These are phyloP conservation scores for Neopelma chrysocephalum DNA, from an alignment of 2,797 vertebrate species.

Conservation along the genomic window DNA sequence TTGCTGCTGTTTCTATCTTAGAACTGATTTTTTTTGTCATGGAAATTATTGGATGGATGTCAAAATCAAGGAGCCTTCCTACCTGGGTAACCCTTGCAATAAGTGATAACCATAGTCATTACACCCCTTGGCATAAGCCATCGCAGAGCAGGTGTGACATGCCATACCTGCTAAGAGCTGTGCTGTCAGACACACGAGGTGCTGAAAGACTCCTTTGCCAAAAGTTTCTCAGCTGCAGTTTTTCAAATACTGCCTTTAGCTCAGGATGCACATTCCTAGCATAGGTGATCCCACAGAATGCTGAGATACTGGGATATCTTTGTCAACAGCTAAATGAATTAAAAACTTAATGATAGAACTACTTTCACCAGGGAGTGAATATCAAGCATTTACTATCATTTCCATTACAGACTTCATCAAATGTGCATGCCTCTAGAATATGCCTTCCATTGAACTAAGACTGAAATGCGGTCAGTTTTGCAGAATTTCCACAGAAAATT, in stretches of 20 bases:
- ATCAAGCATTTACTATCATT: not conserved
- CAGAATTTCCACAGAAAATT: not conserved
- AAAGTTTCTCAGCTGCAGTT: not conserved
- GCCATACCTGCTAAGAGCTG: not conserved
- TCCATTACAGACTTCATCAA: not conserved
- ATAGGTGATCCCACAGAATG: not conserved
- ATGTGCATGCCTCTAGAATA: not conserved
- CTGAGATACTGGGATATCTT: not conserved
- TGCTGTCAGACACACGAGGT: not conserved
- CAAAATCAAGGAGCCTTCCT: not conserved
- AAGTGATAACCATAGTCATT: not conserved
- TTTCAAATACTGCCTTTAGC: not conserved
- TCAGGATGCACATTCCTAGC: not conserved
- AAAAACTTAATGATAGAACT: not conserved
- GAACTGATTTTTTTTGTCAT: not conserved
- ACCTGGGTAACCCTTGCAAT: not conserved
- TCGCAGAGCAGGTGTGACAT: not conserved
- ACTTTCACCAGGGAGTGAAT: not conserved
- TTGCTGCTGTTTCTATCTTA: not conserved
- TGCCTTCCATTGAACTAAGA: not conserved
- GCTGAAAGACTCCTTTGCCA: not conserved
- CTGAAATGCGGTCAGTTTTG: not conserved
- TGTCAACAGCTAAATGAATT: not conserved
- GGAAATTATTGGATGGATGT: not conserved
- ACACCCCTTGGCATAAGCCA: not conserved